These are phyloP conservation scores for Orius laevigatus DNA, from an alignment of 1,140 invertebrate genomes.

Conservation along the genomic window DNA sequence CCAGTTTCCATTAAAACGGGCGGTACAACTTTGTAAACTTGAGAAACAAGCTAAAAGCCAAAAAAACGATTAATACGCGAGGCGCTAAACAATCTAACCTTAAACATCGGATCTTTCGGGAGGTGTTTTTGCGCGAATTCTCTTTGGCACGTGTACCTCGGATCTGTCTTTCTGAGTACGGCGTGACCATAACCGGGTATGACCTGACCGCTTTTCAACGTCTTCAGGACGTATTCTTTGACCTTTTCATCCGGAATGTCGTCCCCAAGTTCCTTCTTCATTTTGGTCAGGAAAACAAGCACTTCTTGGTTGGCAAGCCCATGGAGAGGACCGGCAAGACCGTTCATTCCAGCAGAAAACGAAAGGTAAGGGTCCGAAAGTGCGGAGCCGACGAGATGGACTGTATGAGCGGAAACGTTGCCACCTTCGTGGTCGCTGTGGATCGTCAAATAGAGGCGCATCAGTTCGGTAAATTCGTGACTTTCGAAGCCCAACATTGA, in stretches of 20 bases:
- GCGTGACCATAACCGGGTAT: constrained; percentile 96
- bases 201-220: constrained; percentile 85
- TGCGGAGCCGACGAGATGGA: constrained; percentile 87
- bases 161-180: constrained; percentile 91
- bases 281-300: constrained; percentile 67
- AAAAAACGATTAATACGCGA: constrained; percentile 12
- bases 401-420: constrained; percentile 89
- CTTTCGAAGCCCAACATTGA: constrained; percentile 85
- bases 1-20: constrained; percentile 83
- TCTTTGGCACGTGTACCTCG: constrained; percentile 82
- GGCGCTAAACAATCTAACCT: too few relatives aligned
- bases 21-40: constrained; percentile 89
- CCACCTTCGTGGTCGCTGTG: constrained; percentile 92
- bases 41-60: constrained; percentile 53
- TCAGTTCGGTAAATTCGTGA: constrained; percentile 66
- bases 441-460: constrained; percentile 90
- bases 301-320: constrained; percentile 89
- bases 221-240: constrained; percentile 89
- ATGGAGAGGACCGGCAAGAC: constrained; percentile 87
- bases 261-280: constrained; percentile 61
- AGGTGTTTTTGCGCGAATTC: constrained; percentile 91
- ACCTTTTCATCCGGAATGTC: constrained; percentile 72
- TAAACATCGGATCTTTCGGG: constrained; percentile 81
- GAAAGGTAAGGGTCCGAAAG: constrained; percentile 89
- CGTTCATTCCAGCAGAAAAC: constrained; percentile 87